phyloP scores from a whole-genome alignment of 2,797 vertebrate species.

The Macropus fuliginosus region DNA sequence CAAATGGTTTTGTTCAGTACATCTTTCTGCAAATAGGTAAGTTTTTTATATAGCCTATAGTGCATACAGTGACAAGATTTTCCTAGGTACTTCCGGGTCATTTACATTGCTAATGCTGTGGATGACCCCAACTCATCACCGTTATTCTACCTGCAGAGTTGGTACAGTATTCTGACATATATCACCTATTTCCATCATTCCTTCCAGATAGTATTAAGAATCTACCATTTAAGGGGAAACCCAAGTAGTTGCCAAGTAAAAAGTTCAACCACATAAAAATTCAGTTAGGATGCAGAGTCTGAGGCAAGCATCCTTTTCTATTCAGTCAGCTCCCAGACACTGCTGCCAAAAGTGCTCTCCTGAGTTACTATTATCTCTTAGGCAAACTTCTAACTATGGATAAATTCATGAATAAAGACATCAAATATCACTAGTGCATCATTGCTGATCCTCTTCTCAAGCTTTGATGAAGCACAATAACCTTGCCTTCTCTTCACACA shows the following conservation, averaged over 20 bases:
- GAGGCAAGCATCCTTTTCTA: constrained; percentile 34
- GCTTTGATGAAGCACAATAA: constrained; percentile 15
- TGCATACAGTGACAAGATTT: neutral
- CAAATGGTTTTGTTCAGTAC: neutral
- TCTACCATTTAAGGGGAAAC: constrained; percentile 44
- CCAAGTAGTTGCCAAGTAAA: constrained; percentile 57
- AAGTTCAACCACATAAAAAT: constrained; percentile 51
- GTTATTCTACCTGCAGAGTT: constrained; percentile 30
- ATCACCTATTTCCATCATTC: neutral
- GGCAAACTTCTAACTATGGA: constrained; percentile 68
- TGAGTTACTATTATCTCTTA: constrained; percentile 57
- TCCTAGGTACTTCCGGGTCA: neutral
- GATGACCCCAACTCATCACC: neutral
- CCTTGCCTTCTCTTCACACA: constrained; percentile 16
- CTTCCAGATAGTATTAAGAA: constrained; percentile 8
- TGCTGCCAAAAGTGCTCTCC: constrained; percentile 45
- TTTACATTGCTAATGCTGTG: neutral
- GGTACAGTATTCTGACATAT: neutral
- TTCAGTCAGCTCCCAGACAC: neutral
- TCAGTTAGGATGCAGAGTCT: constrained; percentile 47
- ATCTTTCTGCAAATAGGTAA: constrained; percentile 23
- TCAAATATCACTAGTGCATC: constrained; percentile 34
- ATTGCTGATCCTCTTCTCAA: constrained; percentile 54
- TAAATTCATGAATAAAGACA: constrained; percentile 56
- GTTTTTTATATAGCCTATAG: constrained; percentile 7